phyloP scores from a whole-genome alignment of 2,113 vertebrate species.

The Pedionomus torquatus region DNA sequence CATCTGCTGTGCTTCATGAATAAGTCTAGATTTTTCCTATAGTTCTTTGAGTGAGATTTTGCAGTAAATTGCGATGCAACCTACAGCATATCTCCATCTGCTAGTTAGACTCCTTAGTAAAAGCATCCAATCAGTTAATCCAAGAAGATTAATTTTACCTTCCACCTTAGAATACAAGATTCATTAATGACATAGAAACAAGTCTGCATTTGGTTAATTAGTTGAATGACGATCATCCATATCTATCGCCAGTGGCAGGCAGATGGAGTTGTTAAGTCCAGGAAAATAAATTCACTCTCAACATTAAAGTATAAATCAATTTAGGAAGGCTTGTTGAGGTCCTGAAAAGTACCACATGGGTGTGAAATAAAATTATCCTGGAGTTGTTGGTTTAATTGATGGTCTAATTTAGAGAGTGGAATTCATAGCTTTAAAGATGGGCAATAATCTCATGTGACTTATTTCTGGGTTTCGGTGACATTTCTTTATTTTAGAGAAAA shows the following conservation, averaged over 20 bases:
- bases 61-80: neutral
- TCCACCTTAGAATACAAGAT: conserved; percentile 41
- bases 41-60: neutral
- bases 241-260: conserved; percentile 68
- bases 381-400: neutral
- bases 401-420: neutral
- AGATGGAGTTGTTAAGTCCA: conserved; percentile 71
- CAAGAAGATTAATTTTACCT: conserved; percentile 60
- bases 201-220: conserved; percentile 77
- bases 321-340: conserved; percentile 6
- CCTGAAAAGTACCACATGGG: neutral
- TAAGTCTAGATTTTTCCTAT: neutral
- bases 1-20: neutral
- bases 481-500: neutral
- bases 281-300: conserved; percentile 77
- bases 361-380: neutral
- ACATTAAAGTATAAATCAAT: conserved; percentile 66
- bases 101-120: neutral
- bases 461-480: neutral
- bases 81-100: neutral
- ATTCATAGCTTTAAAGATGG: neutral
- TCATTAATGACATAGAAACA: conserved; percentile 63
- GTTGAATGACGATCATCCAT: conserved; percentile 71
- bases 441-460: neutral
- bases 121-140: conserved; percentile 20